These are phyloP conservation scores for Mamestra configurata DNA, from an alignment of 1,140 invertebrate genomes.

Conservation along the genomic window DNA sequence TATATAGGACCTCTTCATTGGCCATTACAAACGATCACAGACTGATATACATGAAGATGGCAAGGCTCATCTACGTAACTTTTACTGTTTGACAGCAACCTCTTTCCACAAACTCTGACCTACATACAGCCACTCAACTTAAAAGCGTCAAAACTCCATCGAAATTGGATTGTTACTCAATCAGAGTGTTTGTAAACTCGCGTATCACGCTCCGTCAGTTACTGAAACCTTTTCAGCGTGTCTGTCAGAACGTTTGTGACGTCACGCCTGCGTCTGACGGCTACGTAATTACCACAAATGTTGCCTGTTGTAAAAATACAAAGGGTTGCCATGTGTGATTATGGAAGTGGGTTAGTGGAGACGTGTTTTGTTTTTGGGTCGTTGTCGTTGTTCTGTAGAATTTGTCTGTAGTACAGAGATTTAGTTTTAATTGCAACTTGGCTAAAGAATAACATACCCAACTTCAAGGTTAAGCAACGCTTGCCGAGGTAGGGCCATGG, in stretches of 20 bases:
- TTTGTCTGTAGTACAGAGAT: neutral
- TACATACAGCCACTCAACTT: neutral
- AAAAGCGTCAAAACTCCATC: neutral
- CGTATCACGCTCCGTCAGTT: slow-evolving; percentile 17
- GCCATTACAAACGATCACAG: too few relatives aligned
- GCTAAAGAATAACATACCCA: too few relatives aligned
- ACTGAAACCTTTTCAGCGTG: slow-evolving; percentile 46
- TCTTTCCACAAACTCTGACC: neutral
- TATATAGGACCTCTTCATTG: too few relatives aligned
- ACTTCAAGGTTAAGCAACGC: too few relatives aligned
- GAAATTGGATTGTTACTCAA: slow-evolving; percentile 15
- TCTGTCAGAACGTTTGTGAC: slow-evolving; percentile 15
- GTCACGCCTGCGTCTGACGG: slow-evolving; percentile 26
- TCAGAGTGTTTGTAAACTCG: slow-evolving; percentile 40
- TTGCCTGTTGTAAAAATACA: slow-evolving; percentile 15
- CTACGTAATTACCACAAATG: slow-evolving; percentile 42
- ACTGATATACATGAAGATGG: too few relatives aligned
- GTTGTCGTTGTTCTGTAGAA: neutral
- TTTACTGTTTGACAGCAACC: too few relatives aligned
- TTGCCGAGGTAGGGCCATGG: too few relatives aligned
- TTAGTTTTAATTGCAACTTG: too few relatives aligned
- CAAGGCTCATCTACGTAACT: neutral
- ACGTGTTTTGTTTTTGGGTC: slow-evolving; percentile 13
- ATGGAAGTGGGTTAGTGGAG: slow-evolving; percentile 18
- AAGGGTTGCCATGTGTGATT: slow-evolving; percentile 37